Conservation (phyloP, 2,797 vertebrate genomes). For the Leuciscus waleckii region DNA sequence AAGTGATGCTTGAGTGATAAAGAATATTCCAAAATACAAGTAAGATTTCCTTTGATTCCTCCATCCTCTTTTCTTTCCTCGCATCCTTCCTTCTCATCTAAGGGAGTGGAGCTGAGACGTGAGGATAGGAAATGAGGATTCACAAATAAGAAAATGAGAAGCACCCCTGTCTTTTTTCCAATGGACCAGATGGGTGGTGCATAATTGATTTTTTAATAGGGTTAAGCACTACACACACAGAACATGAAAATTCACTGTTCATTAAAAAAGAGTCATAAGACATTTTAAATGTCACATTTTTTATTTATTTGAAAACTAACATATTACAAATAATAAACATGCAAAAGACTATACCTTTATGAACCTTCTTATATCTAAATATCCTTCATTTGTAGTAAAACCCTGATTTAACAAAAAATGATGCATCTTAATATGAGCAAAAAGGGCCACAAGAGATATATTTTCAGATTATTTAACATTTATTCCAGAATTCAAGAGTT, state of each 20-base stretch:
- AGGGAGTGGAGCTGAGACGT: no score
- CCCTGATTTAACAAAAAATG: not conserved
- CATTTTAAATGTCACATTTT: not conserved
- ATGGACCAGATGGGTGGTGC: no score
- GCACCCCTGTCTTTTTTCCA: no score
- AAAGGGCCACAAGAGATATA: not conserved
- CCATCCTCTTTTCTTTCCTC: no score
- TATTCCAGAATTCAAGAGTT: slow-evolving; percentile 63
- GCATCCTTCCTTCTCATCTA: no score
- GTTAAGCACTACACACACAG: not conserved
- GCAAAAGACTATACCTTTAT: not conserved
- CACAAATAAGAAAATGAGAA: no score
- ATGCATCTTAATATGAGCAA: not conserved
- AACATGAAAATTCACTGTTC: not conserved
- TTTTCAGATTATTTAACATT: slow-evolving; percentile 10
- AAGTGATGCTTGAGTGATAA: no score
- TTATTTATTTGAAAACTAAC: slow-evolving; percentile 9
- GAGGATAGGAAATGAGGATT: no score
- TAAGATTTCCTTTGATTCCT: no score
- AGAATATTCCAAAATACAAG: no score
- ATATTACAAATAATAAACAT: not conserved
- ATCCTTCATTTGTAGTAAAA: slow-evolving; percentile 23
- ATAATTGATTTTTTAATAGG: not conserved
- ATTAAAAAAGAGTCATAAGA: not conserved
- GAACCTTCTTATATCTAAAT: not conserved